phyloP scores from a whole-genome alignment of 2,113 vertebrate species.

The Menidia beryllina region DNA sequence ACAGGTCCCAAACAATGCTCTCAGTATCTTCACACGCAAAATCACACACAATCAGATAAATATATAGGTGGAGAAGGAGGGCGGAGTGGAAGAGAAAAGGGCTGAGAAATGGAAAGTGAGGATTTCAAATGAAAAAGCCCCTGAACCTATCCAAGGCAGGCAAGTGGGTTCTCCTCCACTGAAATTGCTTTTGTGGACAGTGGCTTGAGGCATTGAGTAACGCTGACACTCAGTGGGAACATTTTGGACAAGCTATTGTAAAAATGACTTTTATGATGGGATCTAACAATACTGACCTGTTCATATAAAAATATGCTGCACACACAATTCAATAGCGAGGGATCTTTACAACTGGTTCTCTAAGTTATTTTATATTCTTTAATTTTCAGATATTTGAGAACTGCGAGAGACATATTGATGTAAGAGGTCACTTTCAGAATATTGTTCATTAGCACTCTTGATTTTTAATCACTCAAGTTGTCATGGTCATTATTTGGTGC shows the following conservation, averaged over 20 bases:
- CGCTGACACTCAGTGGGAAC: neutral
- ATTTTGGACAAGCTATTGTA: neutral
- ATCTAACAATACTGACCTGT: constrained; percentile 27
- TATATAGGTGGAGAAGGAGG: constrained; percentile 20
- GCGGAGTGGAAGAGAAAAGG: constrained; percentile 6
- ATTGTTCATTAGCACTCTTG: neutral
- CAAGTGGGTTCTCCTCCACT: constrained; percentile 52
- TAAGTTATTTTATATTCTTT: constrained; percentile 27
- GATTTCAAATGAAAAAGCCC: constrained; percentile 41
- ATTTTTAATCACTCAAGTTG: neutral
- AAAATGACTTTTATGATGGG: constrained; percentile 28
- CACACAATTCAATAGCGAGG: constrained; percentile 25
- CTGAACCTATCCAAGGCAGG: constrained; percentile 17
- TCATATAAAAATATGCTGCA: constrained; percentile 18
- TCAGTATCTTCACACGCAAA: constrained; percentile 49
- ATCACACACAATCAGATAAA: constrained; percentile 44
- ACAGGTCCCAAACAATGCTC: constrained; percentile 85
- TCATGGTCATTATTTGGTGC: no score
- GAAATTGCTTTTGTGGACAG: constrained; percentile 59
- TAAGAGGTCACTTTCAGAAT: constrained; percentile 5
- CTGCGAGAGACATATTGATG: neutral
- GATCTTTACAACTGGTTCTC: no score
- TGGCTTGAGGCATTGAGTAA: constrained; percentile 9
- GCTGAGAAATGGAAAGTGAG: constrained; percentile 41
- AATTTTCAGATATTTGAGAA: constrained; percentile 9